Evolutionary conservation across 2,797 vertebrate genomes (phyloP), one percentile per base, ranked within the genome.

Genomic region (Acipenser oxyrinchus): DNA sequence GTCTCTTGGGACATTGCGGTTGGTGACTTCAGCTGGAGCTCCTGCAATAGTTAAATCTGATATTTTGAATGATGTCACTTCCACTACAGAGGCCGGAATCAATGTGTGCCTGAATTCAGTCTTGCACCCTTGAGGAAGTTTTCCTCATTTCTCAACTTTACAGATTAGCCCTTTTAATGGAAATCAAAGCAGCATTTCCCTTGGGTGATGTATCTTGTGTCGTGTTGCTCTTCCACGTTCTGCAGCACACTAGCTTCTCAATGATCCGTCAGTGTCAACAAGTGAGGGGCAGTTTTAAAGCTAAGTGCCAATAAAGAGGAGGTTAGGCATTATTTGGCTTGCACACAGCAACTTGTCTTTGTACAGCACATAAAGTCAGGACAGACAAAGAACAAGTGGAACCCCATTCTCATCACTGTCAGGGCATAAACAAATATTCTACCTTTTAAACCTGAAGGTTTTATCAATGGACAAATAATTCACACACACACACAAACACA

Each of bases 391-490:
- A 69, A 75, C 72, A 67, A 72, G 68, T 53, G 71, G 71, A 67
- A 8, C 75, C 70, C 72, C 72, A 73, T 66, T 72, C 72, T 77
- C 64, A 59, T 77, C 78, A 66, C 63, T 72, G 73, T 70, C 74
- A 74, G 78, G 75, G 74, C 78, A 70, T 68, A 74, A 74, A 77
- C 50, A 80, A 87, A 86, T 79, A 84, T 53, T 80, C 70, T 85
- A 79, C 79, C 80, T 78, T 78, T 77, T 76, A 79, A 80, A 78
- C 78, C 77, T 80, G 77, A 86, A 85, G 79, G 75, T 69, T 91
- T 89, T 85, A 86, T 92, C 88, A 90, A 86, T 84, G 78, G 79
- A 74, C 76, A 88, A 85, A 90, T 91, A 88, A 90, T 87, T 81
- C 66, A 69, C 75, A 78, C 74, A 71, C 73, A 49, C 55, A 18